Percentiles rank a stretch among this genome's conserved stretches.
Evolutionary conservation across 2,113 vertebrate genomes (phyloP).

Genomic region (Notiomystis cincta): DNA sequence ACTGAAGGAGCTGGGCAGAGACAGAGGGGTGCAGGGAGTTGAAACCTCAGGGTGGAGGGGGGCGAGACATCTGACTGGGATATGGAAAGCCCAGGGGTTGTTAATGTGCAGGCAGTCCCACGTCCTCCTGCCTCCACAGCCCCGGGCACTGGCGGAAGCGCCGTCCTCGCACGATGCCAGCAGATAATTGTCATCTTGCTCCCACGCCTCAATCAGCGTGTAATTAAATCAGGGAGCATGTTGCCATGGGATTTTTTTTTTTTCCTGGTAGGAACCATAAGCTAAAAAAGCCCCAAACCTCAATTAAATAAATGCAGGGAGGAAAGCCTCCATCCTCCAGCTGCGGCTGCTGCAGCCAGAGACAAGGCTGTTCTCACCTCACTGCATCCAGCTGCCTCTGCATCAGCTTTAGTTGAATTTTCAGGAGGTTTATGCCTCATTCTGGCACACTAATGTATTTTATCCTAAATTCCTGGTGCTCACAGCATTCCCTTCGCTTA

Average conservation of each 20-base stretch:
- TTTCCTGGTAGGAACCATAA: background rate
- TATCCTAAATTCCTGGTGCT: background rate
- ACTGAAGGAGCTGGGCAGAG: background rate
- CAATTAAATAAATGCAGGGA: background rate
- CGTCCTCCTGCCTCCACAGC: background rate
- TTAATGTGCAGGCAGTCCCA: background rate
- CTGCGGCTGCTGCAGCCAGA: background rate
- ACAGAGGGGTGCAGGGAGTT: background rate
- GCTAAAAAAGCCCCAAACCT: background rate
- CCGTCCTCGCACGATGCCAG: background rate
- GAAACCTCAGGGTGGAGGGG: background rate
- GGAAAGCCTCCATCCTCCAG: background rate
- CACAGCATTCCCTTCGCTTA: accelerated
- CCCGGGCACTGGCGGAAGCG: background rate
- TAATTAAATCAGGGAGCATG: conserved; percentile 34
- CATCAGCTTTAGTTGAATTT: background rate
- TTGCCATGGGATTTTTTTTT: conserved; percentile 32
- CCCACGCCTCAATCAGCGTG: background rate
- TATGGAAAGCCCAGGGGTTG: background rate
- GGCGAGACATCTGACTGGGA: background rate
- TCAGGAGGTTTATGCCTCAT: background rate
- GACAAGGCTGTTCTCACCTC: background rate
- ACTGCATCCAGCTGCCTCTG: background rate
- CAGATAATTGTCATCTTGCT: conserved; percentile 11
- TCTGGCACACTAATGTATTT: background rate